These are phyloP conservation scores for Holothuria leucospilota DNA, from an alignment of 53 echinoderm and acorn worm genomes.

Conservation along the genomic window DNA sequence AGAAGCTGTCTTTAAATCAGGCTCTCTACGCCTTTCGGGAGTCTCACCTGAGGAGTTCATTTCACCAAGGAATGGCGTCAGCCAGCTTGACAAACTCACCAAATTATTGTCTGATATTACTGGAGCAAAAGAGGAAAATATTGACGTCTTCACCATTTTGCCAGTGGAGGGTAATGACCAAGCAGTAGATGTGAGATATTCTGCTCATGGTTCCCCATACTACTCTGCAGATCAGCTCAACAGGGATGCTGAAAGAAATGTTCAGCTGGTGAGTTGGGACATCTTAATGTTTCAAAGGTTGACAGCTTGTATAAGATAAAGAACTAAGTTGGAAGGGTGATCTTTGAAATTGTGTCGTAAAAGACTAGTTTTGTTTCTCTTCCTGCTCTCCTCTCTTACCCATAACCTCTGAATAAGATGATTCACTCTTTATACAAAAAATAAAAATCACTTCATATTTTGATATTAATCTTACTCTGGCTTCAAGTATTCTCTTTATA, in stretches of 20 bases:
- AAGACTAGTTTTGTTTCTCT: too few species aligned
- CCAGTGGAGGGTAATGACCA: constrained; percentile 71
- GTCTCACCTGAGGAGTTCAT: constrained; percentile 86
- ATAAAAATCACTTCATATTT: too few species aligned
- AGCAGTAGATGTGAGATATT: constrained; percentile 79
- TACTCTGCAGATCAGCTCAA: constrained; percentile 89
- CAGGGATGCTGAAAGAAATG: constrained; percentile 69
- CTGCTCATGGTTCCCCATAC: constrained; percentile 92
- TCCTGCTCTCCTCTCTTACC: too few species aligned
- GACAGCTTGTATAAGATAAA: too few species aligned
- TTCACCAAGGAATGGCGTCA: constrained; percentile 26
- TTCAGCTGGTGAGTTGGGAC: constrained; percentile 48
- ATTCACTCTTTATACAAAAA: too few species aligned
- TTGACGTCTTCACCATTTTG: constrained; percentile 89
- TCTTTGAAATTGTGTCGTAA: too few species aligned
- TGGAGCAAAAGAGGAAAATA: constrained; percentile 77
- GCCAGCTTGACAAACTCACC: constrained; percentile 68
- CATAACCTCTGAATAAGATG: too few species aligned
- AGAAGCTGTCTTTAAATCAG: constrained; percentile 89
- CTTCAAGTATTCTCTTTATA: too few species aligned
- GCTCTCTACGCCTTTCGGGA: constrained; percentile 86
- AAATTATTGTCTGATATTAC: constrained; percentile 70
- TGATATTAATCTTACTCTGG: too few species aligned
- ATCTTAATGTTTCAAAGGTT: too few species aligned
- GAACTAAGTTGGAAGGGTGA: too few species aligned